A percentile compares a stretch with the other conserved stretches of the same genome.
Conservation (phyloP, 2,888 invertebrate species). For the Lacanobia wlatinum region DNA sequence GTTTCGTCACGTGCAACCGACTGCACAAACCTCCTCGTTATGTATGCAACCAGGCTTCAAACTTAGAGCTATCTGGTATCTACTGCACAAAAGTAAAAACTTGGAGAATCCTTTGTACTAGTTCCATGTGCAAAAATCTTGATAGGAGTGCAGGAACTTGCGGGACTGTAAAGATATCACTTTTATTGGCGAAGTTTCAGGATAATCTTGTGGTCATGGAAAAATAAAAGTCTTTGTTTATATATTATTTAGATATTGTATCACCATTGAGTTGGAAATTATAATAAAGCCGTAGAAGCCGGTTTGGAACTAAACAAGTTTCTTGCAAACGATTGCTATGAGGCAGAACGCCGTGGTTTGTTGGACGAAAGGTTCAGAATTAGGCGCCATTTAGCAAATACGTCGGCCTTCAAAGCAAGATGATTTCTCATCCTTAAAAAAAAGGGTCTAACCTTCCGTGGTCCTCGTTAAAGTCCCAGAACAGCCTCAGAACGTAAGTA, state of each 20-base stretch:
- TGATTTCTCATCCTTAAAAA: no score
- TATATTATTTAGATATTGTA: no score
- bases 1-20: slow-evolving; percentile 38
- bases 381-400: no score
- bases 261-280: no score
- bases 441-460: no score
- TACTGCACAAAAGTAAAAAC: slow-evolving; percentile 40
- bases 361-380: background rate
- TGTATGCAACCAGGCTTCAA: slow-evolving; percentile 52
- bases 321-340: background rate
- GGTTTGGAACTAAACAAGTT: background rate
- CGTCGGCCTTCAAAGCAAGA: no score
- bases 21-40: slow-evolving; percentile 56
- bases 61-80: slow-evolving; percentile 24
- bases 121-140: slow-evolving; percentile 34
- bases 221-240: background rate
- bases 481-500: no score
- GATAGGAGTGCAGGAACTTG: slow-evolving; percentile 7
- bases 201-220: slow-evolving; percentile 3
- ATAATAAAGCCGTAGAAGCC: background rate
- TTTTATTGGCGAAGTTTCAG: slow-evolving; percentile 22
- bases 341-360: background rate
- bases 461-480: no score
- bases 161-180: background rate
- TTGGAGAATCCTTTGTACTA: slow-evolving; percentile 22